A percentile compares a stretch with the other conserved stretches of the same genome.
Evolutionary conservation across 1,140 invertebrate species (phyloP).

Genomic region (Myzus persicae): DNA sequence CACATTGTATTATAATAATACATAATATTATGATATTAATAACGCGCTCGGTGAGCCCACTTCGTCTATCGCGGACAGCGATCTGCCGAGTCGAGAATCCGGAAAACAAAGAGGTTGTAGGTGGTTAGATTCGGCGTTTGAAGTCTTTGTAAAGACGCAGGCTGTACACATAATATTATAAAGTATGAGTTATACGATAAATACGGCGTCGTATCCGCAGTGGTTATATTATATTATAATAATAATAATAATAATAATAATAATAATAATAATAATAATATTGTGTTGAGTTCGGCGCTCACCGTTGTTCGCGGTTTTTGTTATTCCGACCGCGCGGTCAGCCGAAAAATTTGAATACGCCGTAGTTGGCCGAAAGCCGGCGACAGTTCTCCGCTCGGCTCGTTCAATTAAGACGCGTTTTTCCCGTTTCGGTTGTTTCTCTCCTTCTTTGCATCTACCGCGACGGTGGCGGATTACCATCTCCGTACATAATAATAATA

Average conservation of each 20-base stretch:
- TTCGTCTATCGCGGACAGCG: neutral
- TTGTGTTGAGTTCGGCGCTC: neutral
- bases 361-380: neutral
- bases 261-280: no score
- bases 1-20: neutral
- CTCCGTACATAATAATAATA: neutral
- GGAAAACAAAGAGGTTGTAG: neutral
- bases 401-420: conserved; percentile 31
- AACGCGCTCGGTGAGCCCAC: neutral
- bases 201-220: neutral
- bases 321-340: neutral
- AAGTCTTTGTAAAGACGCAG: neutral
- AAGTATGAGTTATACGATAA: neutral
- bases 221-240: neutral
- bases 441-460: neutral
- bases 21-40: neutral
- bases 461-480: neutral
- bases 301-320: conserved; percentile 11
- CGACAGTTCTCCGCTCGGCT: neutral
- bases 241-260: no score
- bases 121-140: neutral
- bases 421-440: neutral
- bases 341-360: neutral
- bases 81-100: neutral
- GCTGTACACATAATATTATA: neutral